These are phyloP conservation scores for Microchirus variegatus DNA, from an alignment of 2,797 vertebrate species.

Conservation along the genomic window DNA sequence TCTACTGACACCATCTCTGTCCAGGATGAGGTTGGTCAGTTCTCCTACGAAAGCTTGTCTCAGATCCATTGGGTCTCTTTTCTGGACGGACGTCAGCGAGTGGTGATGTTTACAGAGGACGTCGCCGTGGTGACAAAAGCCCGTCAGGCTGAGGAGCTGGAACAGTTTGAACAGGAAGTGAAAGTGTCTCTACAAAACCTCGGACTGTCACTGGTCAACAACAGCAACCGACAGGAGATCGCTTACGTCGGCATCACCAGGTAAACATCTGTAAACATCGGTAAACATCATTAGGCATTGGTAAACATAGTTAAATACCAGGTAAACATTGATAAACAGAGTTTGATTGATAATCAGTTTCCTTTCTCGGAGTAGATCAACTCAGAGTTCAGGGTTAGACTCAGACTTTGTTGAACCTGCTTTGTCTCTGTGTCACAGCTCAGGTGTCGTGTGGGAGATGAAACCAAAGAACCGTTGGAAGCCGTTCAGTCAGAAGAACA, in stretches of 20 bases:
- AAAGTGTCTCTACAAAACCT: constrained; percentile 91
- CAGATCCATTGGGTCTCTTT: constrained; percentile 97
- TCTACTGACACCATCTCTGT: fast-evolving
- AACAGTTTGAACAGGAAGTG: constrained; percentile 92
- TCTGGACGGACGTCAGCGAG: constrained; percentile 92
- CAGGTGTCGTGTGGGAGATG: constrained; percentile 96
- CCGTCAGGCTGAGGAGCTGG: constrained; percentile 92
- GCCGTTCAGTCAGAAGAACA: constrained; percentile 92
- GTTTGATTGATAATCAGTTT: too few relatives aligned
- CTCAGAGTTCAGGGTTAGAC: too few relatives aligned
- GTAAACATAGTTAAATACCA: too few relatives aligned
- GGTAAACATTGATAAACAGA: too few relatives aligned
- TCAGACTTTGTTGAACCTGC: too few relatives aligned
- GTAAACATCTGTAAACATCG: constrained; percentile 44
- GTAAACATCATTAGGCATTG: too few relatives aligned
- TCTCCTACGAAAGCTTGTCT: constrained; percentile 83
- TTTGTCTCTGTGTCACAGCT: constrained; percentile 72
- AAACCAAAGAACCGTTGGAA: constrained; percentile 94
- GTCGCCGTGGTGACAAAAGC: constrained; percentile 92
- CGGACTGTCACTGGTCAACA: constrained; percentile 93
- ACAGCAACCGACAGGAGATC: constrained; percentile 88
- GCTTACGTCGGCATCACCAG: constrained; percentile 95
- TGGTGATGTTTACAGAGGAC: constrained; percentile 94
- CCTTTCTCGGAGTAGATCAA: too few relatives aligned
- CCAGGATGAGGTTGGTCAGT: constrained; percentile 92